Base-by-base conservation (phyloP, 2,888 invertebrate species). In the Drosophila phalerata region DNA sequence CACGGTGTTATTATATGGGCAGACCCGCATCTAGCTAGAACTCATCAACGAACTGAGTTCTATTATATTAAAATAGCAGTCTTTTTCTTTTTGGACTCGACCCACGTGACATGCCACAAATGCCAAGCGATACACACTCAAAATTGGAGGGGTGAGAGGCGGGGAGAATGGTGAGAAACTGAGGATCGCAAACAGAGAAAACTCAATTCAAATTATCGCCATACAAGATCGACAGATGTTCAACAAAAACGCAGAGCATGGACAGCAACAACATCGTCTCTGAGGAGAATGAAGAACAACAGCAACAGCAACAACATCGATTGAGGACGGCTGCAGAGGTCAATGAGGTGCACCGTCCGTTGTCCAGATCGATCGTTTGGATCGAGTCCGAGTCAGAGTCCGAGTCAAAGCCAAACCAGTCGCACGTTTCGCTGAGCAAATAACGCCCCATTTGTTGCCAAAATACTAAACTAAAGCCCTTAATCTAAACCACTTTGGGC, bases 161-260 rank as follows among this genome's bases (percentile, higher is more conserved):
- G 15, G 49, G 30, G 43, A n/a, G 32, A 15, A 37, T 13, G 56
- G 69, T 38, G 52, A 64, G 69, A 69, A 56, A 63, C 53, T 64
- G 38, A 56, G 83, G 77, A 74, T 73, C 73, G 75, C 73, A 71
- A 73, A 69, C 58, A 64, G 72, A 90, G 89, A 90, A 90, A 87
- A 90, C 85, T 90, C 89, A 88, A 89, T 87, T 85, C 91, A 88
- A 89, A 90, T 91, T 88, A 90, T 90, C 90, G 84, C 77, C 81
- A 77, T 62, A 84, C 85, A 90, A 90, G 90, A 90, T 90, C 90
- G 91, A 90, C 90, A 90, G 90, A 90, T 90, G 90, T 90, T 90
- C 87, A 80, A 74, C 77, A 77, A 66, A 77, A 77, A 68, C 65
- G 28, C 34, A 68, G 52, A 76, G 64, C 64, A 74, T 28, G 51